phyloP scores from a whole-genome alignment of 2,888 invertebrate species.

The Athrips mouffetella region DNA sequence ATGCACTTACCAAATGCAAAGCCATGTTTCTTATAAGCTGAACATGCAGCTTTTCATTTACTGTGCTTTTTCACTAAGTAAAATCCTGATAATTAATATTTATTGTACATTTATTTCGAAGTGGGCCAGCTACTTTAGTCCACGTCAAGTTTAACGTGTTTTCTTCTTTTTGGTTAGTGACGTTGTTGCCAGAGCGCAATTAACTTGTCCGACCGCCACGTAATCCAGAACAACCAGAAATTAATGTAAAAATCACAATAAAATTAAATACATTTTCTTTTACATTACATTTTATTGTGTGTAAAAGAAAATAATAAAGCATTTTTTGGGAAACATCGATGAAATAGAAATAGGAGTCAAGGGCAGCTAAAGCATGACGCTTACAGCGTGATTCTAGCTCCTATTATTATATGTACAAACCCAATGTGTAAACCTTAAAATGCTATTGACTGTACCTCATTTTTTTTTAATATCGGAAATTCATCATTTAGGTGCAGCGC shows the following conservation, averaged over 20 bases:
- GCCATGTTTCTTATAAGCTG: conserved; percentile 50
- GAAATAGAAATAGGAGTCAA: too few species aligned
- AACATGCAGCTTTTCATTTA: conserved; percentile 47
- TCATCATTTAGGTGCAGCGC: too few species aligned
- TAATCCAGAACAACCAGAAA: neutral
- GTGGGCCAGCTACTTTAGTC: conserved; percentile 70
- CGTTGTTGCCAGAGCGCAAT: conserved; percentile 48
- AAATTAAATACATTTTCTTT: too few species aligned
- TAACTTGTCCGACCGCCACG: neutral
- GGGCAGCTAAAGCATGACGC: too few species aligned
- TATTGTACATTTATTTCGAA: conserved; percentile 48
- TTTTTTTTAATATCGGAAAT: too few species aligned
- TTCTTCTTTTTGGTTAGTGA: conserved; percentile 70
- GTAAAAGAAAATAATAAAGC: too few species aligned
- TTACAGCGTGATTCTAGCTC: too few species aligned
- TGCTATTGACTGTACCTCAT: too few species aligned
- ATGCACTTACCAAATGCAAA: conserved; percentile 58
- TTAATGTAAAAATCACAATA: neutral
- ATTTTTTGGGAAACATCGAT: too few species aligned
- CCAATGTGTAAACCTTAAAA: too few species aligned
- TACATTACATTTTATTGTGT: too few species aligned
- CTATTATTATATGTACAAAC: too few species aligned
- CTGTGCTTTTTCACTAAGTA: conserved; percentile 41
- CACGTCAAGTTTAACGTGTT: conserved; percentile 79
- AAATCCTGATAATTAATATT: conserved; percentile 39